Evolutionary conservation across 2,797 vertebrate genomes (phyloP), one percentile per base, ranked within the genome.

Genomic region (Okamejei kenojei): DNA sequence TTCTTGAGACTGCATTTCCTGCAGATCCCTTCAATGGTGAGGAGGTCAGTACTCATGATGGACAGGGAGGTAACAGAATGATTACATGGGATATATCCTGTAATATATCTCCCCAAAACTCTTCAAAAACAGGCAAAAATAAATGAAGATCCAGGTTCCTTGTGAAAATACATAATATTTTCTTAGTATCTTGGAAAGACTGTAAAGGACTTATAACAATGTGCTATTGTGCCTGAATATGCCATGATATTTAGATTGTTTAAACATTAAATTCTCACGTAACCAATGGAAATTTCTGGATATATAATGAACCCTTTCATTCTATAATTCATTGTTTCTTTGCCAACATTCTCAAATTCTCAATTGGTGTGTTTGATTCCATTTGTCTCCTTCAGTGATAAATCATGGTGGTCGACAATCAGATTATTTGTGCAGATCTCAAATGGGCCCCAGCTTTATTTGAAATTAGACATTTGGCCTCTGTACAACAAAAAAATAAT

Each of bases 381-480:
- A n/a, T 74, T 74, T 38, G 26, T 54, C 90, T 92, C 38, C 68
- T 54, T 74, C 38, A 91, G n/a, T 54, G 23, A 92, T 74, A 92
- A 68, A 92, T 76, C 38, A n/a, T 17, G 21, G 23, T n/a, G 26
- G 45, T 92, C 68, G 73, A 29, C 45, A 8, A 29, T 58, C 21
- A 17, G 71, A 54, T 3, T 8, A n/a, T n/a, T 76, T n/a, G 45
- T 21, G 26, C 90, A 74, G 35, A 54, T 92, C 71, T 74, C 29
- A 76, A 76, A 76, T 54, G 71, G 9, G 21, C 38, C 26, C 38
- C 90, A 73, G 26, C 29, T 35, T 54, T 92, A 54, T 76, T 54
- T 92, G 38, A 74, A 76, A 29, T 54, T 23, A 92, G 90, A 74
- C 32, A 76, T 54, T 74, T 92, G 38, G 38, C 38, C 90, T 92